These are phyloP conservation scores for Rallus crepitans DNA, from an alignment of 2,797 vertebrate genomes.

Conservation along the genomic window DNA sequence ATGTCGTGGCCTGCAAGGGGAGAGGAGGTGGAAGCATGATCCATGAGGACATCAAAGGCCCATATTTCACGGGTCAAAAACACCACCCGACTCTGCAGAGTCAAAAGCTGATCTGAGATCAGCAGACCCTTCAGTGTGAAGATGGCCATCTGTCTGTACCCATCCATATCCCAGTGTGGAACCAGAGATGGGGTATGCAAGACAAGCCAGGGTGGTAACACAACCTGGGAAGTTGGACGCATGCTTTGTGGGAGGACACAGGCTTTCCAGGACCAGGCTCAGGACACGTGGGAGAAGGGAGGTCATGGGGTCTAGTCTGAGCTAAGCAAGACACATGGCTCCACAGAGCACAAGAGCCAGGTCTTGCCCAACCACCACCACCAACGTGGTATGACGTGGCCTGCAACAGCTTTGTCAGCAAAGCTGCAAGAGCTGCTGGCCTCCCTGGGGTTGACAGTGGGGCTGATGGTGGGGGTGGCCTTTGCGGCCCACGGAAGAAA, in stretches of 20 bases:
- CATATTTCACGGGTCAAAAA: background rate
- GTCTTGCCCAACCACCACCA: background rate
- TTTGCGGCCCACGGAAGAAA: no score
- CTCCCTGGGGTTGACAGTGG: background rate
- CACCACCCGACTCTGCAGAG: background rate
- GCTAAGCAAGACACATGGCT: background rate
- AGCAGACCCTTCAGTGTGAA: background rate
- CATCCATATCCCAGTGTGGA: background rate
- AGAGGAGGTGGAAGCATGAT: background rate
- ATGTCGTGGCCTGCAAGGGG: slow-evolving; percentile 92
- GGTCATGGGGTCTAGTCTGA: background rate
- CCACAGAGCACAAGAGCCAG: background rate
- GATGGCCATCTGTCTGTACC: background rate
- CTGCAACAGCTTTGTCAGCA: background rate
- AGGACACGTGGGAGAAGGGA: background rate
- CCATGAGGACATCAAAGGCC: background rate
- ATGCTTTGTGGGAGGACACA: fast-evolving
- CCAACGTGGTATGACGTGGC: background rate
- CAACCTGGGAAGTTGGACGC: background rate
- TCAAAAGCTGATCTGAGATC: background rate
- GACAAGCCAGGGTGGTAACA: background rate
- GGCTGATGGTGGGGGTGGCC: background rate
- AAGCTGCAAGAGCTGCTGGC: background rate
- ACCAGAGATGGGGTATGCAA: fast-evolving
- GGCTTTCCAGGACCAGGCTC: no score